Conservation (phyloP, 2,888 invertebrate genomes). For the Drosophila percnosoma region DNA sequence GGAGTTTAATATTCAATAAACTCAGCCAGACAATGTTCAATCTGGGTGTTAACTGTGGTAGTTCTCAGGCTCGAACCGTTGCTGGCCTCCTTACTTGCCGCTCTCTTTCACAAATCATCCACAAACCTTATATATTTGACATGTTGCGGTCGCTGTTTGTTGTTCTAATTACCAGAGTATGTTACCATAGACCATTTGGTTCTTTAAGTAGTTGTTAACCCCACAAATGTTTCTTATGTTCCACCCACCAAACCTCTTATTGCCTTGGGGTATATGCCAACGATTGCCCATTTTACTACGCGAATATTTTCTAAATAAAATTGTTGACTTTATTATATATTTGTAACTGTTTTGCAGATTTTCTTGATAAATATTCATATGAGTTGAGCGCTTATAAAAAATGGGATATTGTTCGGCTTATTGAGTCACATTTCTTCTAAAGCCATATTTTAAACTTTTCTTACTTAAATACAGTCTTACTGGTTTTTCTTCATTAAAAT, state of each 20-base stretch:
- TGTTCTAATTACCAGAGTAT: constrained; percentile 53
- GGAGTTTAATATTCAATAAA: constrained; percentile 73
- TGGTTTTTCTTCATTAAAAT: neutral
- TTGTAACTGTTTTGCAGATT: neutral
- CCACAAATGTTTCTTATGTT: constrained; percentile 42
- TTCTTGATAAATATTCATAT: neutral
- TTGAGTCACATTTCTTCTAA: neutral
- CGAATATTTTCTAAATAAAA: neutral
- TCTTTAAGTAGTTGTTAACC: constrained; percentile 47
- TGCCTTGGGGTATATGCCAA: constrained; percentile 14
- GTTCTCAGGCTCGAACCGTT: neutral
- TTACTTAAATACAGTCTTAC: neutral
- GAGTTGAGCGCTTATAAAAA: neutral
- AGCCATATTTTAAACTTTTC: neutral
- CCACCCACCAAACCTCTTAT: constrained; percentile 40
- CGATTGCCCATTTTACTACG: neutral
- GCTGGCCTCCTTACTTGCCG: constrained; percentile 1
- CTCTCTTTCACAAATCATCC: constrained; percentile 45
- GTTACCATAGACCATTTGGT: constrained; percentile 17
- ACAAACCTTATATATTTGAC: constrained; percentile 53
- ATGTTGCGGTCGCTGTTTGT: constrained; percentile 33
- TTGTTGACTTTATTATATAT: neutral
- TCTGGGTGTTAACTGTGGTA: constrained; percentile 40
- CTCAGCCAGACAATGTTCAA: constrained; percentile 55
- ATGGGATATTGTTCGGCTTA: neutral